Conservation (phyloP, 1,140 invertebrate genomes). For the Gerris buenoi region DNA sequence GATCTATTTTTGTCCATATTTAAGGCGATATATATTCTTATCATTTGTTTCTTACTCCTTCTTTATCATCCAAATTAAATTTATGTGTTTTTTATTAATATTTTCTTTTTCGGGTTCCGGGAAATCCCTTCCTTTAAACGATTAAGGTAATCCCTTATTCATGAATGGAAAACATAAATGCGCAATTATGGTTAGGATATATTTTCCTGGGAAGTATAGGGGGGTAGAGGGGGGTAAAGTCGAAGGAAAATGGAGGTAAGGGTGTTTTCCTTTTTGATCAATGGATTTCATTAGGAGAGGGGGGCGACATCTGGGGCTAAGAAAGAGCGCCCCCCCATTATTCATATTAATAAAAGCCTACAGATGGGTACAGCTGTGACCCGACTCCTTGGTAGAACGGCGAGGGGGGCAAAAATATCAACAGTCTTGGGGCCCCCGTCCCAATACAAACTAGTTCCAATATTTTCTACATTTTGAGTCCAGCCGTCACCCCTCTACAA, state of each 20-base stretch:
- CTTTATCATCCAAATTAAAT: neutral
- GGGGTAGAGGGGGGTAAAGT: neutral
- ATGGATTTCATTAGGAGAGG: slow-evolving; percentile 13
- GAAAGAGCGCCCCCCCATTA: slow-evolving; percentile 28
- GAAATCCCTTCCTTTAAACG: neutral
- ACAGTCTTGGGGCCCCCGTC: neutral
- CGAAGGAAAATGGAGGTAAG: neutral
- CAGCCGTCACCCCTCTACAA: neutral
- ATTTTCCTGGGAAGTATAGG: neutral
- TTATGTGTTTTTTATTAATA: neutral
- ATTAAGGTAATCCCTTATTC: neutral
- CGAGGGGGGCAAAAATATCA: neutral
- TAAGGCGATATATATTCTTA: no score
- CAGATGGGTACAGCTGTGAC: slow-evolving; percentile 18
- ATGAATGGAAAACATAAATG: neutral
- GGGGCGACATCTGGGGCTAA: slow-evolving; percentile 8
- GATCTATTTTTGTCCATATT: no score
- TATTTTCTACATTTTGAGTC: neutral
- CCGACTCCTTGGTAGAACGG: neutral
- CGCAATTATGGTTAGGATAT: neutral
- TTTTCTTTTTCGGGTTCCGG: neutral
- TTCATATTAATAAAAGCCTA: slow-evolving; percentile 30
- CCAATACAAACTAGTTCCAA: neutral
- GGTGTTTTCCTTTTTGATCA: slow-evolving; percentile 6
- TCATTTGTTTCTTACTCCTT: no score